Conservation (phyloP, 2,113 vertebrate genomes). For the Plecotus auritus region DNA sequence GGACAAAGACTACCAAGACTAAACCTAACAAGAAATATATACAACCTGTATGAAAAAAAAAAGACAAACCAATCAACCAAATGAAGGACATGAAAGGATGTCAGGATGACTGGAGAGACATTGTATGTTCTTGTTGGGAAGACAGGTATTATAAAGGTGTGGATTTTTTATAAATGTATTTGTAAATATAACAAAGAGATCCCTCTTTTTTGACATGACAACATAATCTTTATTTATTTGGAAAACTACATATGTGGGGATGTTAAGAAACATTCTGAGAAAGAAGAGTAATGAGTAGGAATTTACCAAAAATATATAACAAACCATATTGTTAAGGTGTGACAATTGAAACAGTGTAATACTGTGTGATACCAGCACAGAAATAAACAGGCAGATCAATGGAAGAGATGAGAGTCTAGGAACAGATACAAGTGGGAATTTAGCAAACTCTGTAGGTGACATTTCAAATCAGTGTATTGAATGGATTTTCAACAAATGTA, state of each 20-base stretch:
- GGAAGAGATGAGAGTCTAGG: neutral
- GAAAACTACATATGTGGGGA: neutral
- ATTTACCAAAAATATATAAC: neutral
- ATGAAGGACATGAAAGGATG: neutral
- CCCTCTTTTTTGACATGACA: neutral
- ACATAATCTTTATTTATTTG: neutral
- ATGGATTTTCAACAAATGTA: neutral
- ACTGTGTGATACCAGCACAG: neutral
- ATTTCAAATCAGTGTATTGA: neutral
- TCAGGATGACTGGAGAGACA: neutral
- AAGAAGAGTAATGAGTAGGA: neutral
- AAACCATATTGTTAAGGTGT: neutral
- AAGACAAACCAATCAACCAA: neutral
- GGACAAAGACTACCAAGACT: slow-evolving; percentile 29
- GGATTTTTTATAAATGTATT: neutral
- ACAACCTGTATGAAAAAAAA: neutral
- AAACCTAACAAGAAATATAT: neutral
- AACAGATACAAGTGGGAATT: neutral
- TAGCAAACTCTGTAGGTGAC: neutral
- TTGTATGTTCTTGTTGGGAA: neutral
- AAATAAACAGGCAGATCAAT: neutral
- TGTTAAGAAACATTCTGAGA: neutral
- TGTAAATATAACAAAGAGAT: neutral
- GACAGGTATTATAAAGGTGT: neutral
- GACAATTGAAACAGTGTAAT: neutral